Evolutionary conservation across 2,113 vertebrate genomes (phyloP).

Genomic region (Dunckerocampus dactyliophorus): DNA sequence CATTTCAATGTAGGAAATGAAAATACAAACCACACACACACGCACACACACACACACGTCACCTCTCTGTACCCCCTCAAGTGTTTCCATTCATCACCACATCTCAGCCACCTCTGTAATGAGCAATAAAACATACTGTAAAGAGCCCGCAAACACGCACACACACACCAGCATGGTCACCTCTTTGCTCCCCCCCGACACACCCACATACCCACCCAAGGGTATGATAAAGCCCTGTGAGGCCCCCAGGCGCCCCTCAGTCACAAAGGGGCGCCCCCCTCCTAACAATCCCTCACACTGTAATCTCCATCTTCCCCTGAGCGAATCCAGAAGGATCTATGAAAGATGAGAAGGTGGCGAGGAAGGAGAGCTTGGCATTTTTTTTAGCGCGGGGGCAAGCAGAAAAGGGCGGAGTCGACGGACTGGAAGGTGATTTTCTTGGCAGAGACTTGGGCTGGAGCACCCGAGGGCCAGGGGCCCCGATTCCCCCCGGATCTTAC

Average conservation of each 20-base stretch:
- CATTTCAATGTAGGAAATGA: not conserved
- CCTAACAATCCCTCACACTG: conserved; percentile 16
- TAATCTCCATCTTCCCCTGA: conserved; percentile 31
- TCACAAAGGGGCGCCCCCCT: conserved; percentile 20
- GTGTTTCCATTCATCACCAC: conserved; percentile 57
- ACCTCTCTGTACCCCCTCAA: conserved; percentile 22
- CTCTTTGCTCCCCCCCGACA: conserved; percentile 4
- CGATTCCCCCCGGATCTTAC: conserved; percentile 14
- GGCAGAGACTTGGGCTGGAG: conserved; percentile 44
- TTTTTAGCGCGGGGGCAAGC: conserved; percentile 7
- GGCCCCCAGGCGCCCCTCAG: conserved; percentile 27
- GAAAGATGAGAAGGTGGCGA: conserved; percentile 69
- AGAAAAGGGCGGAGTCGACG: conserved; percentile 34
- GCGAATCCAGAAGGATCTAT: conserved; percentile 45
- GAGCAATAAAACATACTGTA: conserved; percentile 66
- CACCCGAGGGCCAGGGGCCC: conserved; percentile 27
- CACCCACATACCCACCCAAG: conserved; percentile 23
- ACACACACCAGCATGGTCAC: conserved; percentile 31
- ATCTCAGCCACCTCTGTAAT: conserved; percentile 72
- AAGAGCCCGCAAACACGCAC: conserved; percentile 44
- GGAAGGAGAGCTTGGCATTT: conserved; percentile 10
- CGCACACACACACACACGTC: conserved; percentile 29
- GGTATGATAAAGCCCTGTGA: conserved; percentile 47
- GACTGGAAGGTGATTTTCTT: conserved; percentile 65
- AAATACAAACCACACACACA: not conserved